Conservation (phyloP, 2,113 vertebrate species). For the Amia ocellicauda region DNA sequence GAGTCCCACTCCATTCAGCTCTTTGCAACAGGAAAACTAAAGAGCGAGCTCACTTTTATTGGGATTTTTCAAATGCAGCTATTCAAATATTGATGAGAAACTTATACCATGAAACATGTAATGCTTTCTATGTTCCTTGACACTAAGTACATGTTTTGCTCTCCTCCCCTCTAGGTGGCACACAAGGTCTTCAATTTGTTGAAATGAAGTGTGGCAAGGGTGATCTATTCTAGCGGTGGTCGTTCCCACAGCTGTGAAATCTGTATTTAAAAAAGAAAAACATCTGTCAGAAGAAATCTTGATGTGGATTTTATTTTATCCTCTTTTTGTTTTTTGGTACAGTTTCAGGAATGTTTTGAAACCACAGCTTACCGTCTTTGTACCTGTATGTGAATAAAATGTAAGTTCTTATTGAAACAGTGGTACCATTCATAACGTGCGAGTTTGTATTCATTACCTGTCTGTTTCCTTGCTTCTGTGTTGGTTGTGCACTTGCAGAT, state of each 20-base stretch:
- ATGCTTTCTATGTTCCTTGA: too few species aligned
- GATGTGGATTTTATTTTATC: background rate
- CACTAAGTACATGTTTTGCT: slow-evolving; percentile 4
- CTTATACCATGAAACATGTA: too few species aligned
- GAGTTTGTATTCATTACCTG: too few species aligned
- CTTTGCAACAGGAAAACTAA: too few species aligned
- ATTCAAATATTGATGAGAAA: too few species aligned
- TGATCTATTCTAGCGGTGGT: background rate
- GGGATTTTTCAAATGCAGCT: too few species aligned
- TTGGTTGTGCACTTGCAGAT: too few species aligned
- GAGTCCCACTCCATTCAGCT: too few species aligned
- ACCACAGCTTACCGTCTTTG: slow-evolving; percentile 9
- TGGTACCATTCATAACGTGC: too few species aligned
- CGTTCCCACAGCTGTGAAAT: slow-evolving; percentile 24
- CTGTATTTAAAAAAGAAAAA: slow-evolving; percentile 15
- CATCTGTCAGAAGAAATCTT: slow-evolving; percentile 10
- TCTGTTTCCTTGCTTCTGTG: too few species aligned
- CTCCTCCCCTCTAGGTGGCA: slow-evolving; percentile 53
- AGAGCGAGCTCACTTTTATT: too few species aligned
- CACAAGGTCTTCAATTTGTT: slow-evolving; percentile 68
- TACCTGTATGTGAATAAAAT: slow-evolving; percentile 36
- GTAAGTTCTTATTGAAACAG: slow-evolving; percentile 23
- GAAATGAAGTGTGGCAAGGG: slow-evolving; percentile 51
- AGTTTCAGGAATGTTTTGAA: slow-evolving; percentile 9
- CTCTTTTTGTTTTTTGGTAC: slow-evolving; percentile 3